Evolutionary conservation across 2,888 invertebrate species (phyloP).

Genomic region (Rutpela maculata): DNA sequence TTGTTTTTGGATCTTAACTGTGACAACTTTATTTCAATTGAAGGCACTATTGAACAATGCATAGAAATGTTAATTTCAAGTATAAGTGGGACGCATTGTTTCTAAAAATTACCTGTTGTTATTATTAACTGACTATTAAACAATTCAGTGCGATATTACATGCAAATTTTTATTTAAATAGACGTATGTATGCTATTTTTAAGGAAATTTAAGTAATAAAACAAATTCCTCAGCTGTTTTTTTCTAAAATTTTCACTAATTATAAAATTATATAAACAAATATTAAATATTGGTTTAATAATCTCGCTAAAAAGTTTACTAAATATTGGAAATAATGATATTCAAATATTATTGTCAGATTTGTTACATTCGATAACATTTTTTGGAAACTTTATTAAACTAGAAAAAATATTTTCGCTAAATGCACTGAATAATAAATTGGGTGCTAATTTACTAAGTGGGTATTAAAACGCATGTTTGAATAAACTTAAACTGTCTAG

Average conservation of each 20-base stretch:
- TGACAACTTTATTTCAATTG: not conserved
- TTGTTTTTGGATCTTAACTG: not conserved
- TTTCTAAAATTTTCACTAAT: constrained; percentile 28
- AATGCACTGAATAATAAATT: not conserved
- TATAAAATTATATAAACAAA: constrained; percentile 18
- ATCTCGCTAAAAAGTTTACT: constrained; percentile 24
- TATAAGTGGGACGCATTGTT: not conserved
- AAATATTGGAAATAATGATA: constrained; percentile 20
- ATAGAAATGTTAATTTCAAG: not conserved
- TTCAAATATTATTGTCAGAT: constrained; percentile 6
- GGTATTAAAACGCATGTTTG: constrained; percentile 21
- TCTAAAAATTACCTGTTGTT: not conserved
- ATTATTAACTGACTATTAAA: not conserved
- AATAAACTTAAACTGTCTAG: constrained; percentile 21
- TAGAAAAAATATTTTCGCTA: not conserved
- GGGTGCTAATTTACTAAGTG: not conserved
- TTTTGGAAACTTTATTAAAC: not conserved
- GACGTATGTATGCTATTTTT: constrained; percentile 21
- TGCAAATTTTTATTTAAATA: constrained; percentile 28
- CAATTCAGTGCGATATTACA: not conserved
- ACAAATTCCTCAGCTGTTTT: constrained; percentile 15
- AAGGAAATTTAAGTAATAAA: constrained; percentile 22
- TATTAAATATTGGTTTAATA: constrained; percentile 23
- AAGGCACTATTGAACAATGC: not conserved
- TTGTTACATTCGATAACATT: not conserved